Evolutionary conservation across 2,797 vertebrate species (phyloP).

Genomic region (Sebastes flavidus): DNA sequence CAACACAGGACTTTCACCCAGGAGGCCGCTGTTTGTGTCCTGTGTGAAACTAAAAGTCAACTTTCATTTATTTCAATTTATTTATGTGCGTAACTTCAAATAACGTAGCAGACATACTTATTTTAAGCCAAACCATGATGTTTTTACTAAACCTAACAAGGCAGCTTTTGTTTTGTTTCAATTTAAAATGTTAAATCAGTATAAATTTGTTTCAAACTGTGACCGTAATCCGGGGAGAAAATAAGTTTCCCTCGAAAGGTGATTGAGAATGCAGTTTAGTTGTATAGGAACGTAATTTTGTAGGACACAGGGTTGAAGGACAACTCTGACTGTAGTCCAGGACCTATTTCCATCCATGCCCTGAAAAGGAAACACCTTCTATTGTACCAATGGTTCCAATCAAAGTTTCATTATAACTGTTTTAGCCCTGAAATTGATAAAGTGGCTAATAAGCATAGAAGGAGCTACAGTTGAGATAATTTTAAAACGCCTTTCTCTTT

Average conservation of each 20-base stretch:
- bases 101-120: not conserved
- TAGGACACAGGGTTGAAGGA: not conserved
- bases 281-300: not conserved
- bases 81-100: too few species aligned
- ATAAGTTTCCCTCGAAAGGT: not conserved
- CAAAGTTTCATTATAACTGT: not conserved
- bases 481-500: not conserved
- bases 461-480: not conserved
- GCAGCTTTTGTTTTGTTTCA: not conserved
- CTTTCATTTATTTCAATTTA: too few species aligned
- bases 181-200: not conserved
- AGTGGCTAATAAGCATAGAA: not conserved
- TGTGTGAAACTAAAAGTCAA: too few species aligned
- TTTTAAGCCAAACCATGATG: not conserved
- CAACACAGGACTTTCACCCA: too few species aligned
- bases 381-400: not conserved
- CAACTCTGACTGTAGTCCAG: not conserved
- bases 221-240: not conserved
- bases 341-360: not conserved
- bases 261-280: not conserved
- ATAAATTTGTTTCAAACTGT: too few species aligned
- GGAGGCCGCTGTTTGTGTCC: too few species aligned
- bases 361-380: not conserved
- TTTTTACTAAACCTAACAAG: not conserved
- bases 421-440: not conserved